These are phyloP conservation scores for Podabrus alpinus DNA, from an alignment of 2,888 invertebrate genomes.

Conservation along the genomic window DNA sequence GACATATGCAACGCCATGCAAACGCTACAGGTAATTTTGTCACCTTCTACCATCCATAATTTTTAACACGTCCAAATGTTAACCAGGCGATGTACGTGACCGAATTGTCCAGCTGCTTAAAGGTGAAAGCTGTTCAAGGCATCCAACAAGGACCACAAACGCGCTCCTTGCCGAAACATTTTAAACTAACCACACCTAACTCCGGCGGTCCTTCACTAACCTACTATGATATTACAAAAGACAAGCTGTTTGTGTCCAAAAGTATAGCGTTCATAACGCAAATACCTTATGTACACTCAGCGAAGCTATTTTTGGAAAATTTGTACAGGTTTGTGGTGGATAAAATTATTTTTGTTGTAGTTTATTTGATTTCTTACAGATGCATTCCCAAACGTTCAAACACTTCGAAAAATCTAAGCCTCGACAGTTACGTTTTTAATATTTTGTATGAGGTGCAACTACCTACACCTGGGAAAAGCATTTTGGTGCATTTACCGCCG, in stretches of 20 bases:
- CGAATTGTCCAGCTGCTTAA: conserved; percentile 82
- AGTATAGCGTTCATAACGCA: conserved; percentile 92
- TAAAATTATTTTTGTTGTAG: conserved; percentile 4
- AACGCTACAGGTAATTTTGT: conserved; percentile 75
- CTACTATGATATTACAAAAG: conserved; percentile 92
- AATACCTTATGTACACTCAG: conserved; percentile 86
- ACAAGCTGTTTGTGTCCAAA: conserved; percentile 94
- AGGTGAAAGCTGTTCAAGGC: conserved; percentile 65
- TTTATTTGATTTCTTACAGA: conserved; percentile 54
- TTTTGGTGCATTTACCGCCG: conserved; percentile 75
- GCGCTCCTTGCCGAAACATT: conserved; percentile 85
- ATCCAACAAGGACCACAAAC: conserved; percentile 71
- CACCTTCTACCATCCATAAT: background rate
- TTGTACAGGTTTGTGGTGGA: conserved; percentile 70
- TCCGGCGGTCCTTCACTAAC: conserved; percentile 63
- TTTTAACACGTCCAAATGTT: conserved; percentile 7
- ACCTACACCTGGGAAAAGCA: conserved; percentile 86
- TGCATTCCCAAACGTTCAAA: conserved; percentile 79
- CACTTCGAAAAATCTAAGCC: conserved; percentile 67
- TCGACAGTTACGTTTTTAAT: conserved; percentile 95
- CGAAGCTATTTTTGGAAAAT: conserved; percentile 84
- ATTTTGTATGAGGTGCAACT: conserved; percentile 88
- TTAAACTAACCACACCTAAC: conserved; percentile 68
- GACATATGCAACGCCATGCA: conserved; percentile 96
- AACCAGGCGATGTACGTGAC: conserved; percentile 84